phyloP scores from a whole-genome alignment of 1,140 invertebrate genomes.

The Asbolus verrucosus region DNA sequence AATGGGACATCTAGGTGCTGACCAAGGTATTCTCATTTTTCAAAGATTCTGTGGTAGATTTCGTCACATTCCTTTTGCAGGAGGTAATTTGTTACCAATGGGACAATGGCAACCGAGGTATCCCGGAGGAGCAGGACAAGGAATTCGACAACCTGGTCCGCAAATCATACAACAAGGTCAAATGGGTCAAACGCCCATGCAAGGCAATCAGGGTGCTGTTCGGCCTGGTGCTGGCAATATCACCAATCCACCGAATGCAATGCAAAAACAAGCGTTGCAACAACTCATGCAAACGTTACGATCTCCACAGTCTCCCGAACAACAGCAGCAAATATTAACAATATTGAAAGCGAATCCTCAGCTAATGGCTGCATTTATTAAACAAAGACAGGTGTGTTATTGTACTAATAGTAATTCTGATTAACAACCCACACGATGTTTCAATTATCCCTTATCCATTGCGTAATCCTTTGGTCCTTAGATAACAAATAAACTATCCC shows the following conservation, averaged over 20 bases:
- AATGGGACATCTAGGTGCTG: conserved; percentile 60
- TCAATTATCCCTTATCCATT: conserved; percentile 9
- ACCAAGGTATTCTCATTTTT: conserved; percentile 58
- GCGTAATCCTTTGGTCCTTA: neutral
- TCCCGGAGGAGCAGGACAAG: conserved; percentile 64
- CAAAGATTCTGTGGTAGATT: neutral
- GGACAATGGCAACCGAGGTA: conserved; percentile 76
- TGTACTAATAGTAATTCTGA: neutral
- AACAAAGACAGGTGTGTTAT: conserved; percentile 80
- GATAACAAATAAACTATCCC: neutral
- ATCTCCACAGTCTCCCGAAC: conserved; percentile 89
- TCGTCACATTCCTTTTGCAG: conserved; percentile 48
- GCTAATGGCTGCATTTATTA: conserved; percentile 96
- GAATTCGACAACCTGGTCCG: conserved; percentile 64
- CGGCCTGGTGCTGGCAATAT: conserved; percentile 48
- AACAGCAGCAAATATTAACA: conserved; percentile 91
- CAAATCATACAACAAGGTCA: conserved; percentile 58
- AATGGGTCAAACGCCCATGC: conserved; percentile 47
- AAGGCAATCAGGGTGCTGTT: conserved; percentile 41
- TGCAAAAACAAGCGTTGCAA: conserved; percentile 86
- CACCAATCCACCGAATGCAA: conserved; percentile 55
- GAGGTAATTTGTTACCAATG: conserved; percentile 72
- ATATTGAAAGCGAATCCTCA: conserved; percentile 96
- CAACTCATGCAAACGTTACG: conserved; percentile 91
- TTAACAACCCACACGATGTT: too few species aligned